Percentiles rank a stretch among this genome's conserved stretches.
phyloP scores from a whole-genome alignment of 2,113 vertebrate genomes.

The Brachypodius melanocephalos region DNA sequence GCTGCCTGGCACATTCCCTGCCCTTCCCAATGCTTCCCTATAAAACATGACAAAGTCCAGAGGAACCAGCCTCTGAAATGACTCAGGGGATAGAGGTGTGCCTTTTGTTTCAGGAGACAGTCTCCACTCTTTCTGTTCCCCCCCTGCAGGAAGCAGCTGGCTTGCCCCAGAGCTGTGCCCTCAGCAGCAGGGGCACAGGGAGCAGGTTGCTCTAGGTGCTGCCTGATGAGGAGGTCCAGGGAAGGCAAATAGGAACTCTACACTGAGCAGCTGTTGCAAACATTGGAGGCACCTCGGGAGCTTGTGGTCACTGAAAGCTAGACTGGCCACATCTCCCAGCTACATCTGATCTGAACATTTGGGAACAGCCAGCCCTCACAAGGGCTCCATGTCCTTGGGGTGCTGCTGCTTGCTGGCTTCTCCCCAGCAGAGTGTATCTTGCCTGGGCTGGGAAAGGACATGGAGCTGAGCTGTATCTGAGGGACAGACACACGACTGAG shows the following conservation, averaged over 20 bases:
- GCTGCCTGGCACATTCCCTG: too few relatives aligned
- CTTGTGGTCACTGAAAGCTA: neutral
- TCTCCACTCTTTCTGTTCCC: too few relatives aligned
- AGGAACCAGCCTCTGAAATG: too few relatives aligned
- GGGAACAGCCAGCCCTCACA: neutral
- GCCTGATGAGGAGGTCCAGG: neutral
- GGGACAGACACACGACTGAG: neutral
- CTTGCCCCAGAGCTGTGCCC: neutral
- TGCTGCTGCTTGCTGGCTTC: neutral
- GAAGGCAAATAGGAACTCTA: neutral
- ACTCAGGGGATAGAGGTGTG: too few relatives aligned
- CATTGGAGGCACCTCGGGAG: rapidly evolving
- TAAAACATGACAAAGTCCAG: too few relatives aligned
- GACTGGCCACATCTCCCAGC: neutral
- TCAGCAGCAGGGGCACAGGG: neutral
- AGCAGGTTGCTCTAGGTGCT: neutral
- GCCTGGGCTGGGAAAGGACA: neutral
- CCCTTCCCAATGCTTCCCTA: too few relatives aligned
- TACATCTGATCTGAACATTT: neutral
- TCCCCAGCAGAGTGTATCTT: neutral
- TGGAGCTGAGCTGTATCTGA: neutral
- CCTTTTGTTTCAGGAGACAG: too few relatives aligned
- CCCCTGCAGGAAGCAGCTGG: neutral
- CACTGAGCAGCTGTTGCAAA: neutral
- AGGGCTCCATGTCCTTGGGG: neutral